A percentile compares a stretch with the other conserved stretches of the same genome.
These are phyloP conservation scores for Anthrax anthrax DNA, from an alignment of 2,888 invertebrate species.

Conservation along the genomic window DNA sequence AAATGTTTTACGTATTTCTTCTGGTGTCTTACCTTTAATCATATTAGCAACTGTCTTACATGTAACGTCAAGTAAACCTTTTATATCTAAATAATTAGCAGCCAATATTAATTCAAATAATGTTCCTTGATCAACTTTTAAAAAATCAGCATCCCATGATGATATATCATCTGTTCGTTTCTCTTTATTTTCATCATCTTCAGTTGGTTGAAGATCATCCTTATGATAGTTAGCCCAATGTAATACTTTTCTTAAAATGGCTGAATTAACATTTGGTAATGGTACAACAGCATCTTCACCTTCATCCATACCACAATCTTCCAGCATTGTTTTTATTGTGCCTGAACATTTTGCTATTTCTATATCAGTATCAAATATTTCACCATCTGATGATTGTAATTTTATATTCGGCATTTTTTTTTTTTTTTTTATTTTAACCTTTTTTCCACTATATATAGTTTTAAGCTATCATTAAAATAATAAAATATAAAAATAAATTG, in stretches of 20 bases:
- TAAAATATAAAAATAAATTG: too few relatives aligned
- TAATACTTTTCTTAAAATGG: constrained; percentile 81
- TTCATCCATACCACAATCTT: constrained; percentile 76
- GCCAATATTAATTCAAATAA: constrained; percentile 88
- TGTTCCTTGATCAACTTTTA: constrained; percentile 91
- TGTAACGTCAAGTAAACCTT: constrained; percentile 83
- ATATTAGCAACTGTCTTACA: constrained; percentile 95
- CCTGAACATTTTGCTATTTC: constrained; percentile 92
- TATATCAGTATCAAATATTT: constrained; percentile 83
- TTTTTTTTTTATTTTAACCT: too few relatives aligned
- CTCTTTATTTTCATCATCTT: constrained; percentile 90
- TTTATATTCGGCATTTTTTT: constrained; percentile 70
- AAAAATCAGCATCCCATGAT: constrained; percentile 93
- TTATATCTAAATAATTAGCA: constrained; percentile 89
- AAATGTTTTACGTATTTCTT: constrained; percentile 87
- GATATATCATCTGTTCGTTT: constrained; percentile 93
- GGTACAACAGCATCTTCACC: constrained; percentile 88
- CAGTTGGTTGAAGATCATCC: constrained; percentile 84
- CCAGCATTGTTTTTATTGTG: constrained; percentile 94
- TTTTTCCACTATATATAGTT: too few relatives aligned
- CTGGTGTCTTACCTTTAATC: constrained; percentile 92
- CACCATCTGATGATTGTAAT: constrained; percentile 81
- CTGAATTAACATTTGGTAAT: constrained; percentile 87
- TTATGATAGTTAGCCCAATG: constrained; percentile 83
- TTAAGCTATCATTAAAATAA: too few relatives aligned